Evolutionary conservation across 2,888 invertebrate species (phyloP).

Genomic region (Nudaria mundana): DNA sequence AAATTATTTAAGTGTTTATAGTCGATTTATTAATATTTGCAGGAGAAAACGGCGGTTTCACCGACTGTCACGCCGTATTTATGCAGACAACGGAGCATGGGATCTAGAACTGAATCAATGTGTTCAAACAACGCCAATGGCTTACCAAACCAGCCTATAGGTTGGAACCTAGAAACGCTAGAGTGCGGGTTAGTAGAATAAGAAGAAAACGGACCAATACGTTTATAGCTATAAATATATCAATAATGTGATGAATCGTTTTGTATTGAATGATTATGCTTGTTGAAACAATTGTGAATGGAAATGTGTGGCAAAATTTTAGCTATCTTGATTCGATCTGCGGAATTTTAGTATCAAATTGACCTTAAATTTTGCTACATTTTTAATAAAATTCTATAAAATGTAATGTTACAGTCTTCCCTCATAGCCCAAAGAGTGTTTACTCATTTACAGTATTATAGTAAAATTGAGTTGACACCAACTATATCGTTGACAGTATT

Average conservation of each 20-base stretch:
- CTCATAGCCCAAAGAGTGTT: constrained; percentile 14
- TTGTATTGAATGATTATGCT: constrained; percentile 10
- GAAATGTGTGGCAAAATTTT: constrained; percentile 2
- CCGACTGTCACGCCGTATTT: constrained; percentile 90
- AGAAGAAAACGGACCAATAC: constrained; percentile 13
- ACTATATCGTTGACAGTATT: constrained; percentile 1
- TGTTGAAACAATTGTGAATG: background rate
- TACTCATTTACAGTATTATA: constrained; percentile 10
- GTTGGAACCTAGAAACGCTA: constrained; percentile 68
- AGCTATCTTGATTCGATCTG: background rate
- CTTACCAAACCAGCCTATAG: constrained; percentile 36
- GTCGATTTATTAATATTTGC: constrained; percentile 32
- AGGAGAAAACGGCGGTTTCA: constrained; percentile 83
- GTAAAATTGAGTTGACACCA: background rate
- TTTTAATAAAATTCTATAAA: background rate
- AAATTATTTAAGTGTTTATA: background rate
- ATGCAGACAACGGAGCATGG: constrained; percentile 89
- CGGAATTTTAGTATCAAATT: background rate
- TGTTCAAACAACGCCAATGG: constrained; percentile 52
- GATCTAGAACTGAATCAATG: constrained; percentile 74
- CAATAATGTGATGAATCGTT: constrained; percentile 17
- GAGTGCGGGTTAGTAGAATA: constrained; percentile 69
- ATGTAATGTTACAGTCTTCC: constrained; percentile 8
- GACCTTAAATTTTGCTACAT: background rate
- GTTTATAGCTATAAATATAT: constrained; percentile 11